A percentile compares a stretch with the other conserved stretches of the same genome.
Evolutionary conservation across 2,797 vertebrate genomes (phyloP).

Genomic region (Rallus crepitans): DNA sequence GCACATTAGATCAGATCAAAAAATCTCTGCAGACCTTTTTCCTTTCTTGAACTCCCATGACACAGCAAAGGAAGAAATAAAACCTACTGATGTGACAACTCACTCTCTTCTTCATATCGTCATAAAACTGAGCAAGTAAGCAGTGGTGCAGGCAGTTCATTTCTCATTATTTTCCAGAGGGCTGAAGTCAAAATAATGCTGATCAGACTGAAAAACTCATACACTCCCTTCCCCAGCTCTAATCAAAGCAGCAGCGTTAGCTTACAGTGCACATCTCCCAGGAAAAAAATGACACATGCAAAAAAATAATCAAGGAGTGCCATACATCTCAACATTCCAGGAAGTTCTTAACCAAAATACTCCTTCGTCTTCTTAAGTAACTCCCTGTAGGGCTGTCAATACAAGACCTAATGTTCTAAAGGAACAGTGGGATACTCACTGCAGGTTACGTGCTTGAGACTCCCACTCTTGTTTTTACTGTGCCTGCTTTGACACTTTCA

Average conservation of each 20-base stretch:
- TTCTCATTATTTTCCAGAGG: not conserved
- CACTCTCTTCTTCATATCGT: not conserved
- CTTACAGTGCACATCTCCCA: not conserved
- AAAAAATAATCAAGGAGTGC: not conserved
- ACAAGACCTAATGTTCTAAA: not conserved
- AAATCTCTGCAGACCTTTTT: not conserved
- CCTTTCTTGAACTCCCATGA: not conserved
- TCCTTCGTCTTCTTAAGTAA: not conserved
- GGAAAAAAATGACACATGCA: fast-evolving
- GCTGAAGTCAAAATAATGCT: not conserved
- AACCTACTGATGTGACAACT: fast-evolving
- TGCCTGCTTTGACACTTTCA: not conserved
- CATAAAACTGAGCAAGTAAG: not conserved
- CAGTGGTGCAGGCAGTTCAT: not conserved
- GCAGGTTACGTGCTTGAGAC: not conserved
- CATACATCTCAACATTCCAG: not conserved
- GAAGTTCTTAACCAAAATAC: not conserved
- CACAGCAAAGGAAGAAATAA: not conserved
- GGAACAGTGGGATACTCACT: not conserved
- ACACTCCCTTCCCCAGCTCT: not conserved
- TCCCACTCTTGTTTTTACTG: not conserved
- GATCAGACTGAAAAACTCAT: not conserved
- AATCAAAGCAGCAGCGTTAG: not conserved
- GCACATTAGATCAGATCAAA: not conserved
- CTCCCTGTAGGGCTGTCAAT: not conserved